These are phyloP conservation scores for Dromiciops gliroides DNA, from an alignment of 2,113 vertebrate genomes.

Conservation along the genomic window DNA sequence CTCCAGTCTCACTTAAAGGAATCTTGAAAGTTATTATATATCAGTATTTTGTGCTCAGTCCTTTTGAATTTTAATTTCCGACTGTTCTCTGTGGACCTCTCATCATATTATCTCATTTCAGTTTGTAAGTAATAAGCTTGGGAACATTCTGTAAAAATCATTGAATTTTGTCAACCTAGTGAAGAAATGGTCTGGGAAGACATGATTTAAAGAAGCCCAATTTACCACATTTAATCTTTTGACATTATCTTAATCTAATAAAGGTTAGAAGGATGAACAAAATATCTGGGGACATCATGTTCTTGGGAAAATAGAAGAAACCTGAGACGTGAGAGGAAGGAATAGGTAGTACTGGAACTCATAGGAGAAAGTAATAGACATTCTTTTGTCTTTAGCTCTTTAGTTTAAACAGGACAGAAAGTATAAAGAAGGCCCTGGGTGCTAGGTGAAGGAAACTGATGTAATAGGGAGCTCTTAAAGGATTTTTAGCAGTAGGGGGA, in stretches of 20 bases:
- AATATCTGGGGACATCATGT: slow-evolving; percentile 19
- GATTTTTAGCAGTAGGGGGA: not conserved
- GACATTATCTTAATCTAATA: slow-evolving; percentile 11
- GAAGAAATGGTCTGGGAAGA: not conserved
- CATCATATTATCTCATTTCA: not conserved
- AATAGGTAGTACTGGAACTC: slow-evolving; percentile 21
- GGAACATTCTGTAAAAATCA: not conserved
- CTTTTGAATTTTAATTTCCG: not conserved
- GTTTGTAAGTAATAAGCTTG: not conserved
- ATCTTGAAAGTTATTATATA: not conserved
- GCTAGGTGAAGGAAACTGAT: not conserved
- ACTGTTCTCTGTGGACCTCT: not conserved
- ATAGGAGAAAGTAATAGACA: not conserved
- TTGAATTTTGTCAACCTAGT: not conserved
- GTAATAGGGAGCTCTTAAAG: not conserved
- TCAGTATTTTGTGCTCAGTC: not conserved
- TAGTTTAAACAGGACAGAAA: not conserved
- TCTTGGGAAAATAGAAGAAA: slow-evolving; percentile 35
- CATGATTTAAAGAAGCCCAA: not conserved
- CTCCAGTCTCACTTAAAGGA: not conserved
- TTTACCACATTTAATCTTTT: slow-evolving; percentile 19
- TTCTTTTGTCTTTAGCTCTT: not conserved
- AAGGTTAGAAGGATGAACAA: slow-evolving; percentile 1
- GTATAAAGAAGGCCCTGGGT: not conserved
- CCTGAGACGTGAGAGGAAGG: not conserved